These are phyloP conservation scores for Zosterops pallidus DNA, from an alignment of 2,113 vertebrate genomes.

Conservation along the genomic window DNA sequence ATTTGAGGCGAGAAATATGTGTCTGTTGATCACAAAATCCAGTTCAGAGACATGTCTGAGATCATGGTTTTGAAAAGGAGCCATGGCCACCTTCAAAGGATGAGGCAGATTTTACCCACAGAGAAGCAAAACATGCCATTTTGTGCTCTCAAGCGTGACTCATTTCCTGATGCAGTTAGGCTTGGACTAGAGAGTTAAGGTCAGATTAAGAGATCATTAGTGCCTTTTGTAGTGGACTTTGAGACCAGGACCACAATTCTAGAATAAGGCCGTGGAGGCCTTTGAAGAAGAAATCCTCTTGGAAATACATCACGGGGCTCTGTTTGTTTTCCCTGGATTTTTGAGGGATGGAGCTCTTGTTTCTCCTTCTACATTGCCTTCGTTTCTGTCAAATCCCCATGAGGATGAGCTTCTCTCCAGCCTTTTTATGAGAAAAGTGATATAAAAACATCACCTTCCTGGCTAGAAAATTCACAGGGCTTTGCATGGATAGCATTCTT, in stretches of 20 bases:
- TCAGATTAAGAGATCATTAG: background rate
- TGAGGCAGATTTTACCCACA: background rate
- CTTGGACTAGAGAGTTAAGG: background rate
- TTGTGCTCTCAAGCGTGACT: background rate
- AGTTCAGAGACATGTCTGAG: slow-evolving; percentile 18
- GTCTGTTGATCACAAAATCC: slow-evolving; percentile 25
- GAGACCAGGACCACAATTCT: background rate
- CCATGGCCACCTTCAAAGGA: slow-evolving; percentile 1
- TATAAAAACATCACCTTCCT: background rate
- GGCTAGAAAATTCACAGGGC: background rate
- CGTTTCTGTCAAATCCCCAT: background rate
- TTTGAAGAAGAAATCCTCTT: background rate
- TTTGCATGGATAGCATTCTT: background rate
- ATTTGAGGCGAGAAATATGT: background rate
- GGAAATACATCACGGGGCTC: background rate
- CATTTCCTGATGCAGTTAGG: slow-evolving; percentile 18
- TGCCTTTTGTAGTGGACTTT: background rate
- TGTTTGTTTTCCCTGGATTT: background rate
- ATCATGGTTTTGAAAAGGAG: slow-evolving; percentile 15
- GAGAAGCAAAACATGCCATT: slow-evolving; percentile 10
- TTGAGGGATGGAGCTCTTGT: background rate
- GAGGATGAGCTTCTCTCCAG: background rate
- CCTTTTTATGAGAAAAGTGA: background rate
- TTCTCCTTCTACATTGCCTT: background rate
- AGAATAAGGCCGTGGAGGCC: background rate